phyloP scores from a whole-genome alignment of 2,888 invertebrate genomes.

The Allygus modestus region DNA sequence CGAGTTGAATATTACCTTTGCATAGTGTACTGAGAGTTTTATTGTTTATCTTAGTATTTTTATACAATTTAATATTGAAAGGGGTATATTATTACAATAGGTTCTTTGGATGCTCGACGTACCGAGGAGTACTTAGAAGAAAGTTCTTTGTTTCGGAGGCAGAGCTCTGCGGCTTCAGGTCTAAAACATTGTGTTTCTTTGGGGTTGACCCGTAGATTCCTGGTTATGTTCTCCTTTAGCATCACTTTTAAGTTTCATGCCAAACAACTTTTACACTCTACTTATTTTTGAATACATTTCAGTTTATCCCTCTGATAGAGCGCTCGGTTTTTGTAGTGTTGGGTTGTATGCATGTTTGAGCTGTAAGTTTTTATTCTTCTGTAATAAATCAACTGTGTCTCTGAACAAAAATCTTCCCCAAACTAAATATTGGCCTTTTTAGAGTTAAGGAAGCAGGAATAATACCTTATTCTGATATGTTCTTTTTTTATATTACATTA shows the following conservation, averaged over 20 bases:
- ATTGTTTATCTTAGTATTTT: too few species aligned
- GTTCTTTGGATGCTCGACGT: conserved; percentile 67
- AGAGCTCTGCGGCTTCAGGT: conserved; percentile 66
- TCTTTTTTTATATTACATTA: too few species aligned
- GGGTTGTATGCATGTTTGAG: conserved; percentile 11
- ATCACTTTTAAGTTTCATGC: not conserved
- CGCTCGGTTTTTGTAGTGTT: not conserved
- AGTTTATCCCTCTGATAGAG: not conserved
- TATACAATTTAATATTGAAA: too few species aligned
- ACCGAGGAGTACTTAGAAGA: conserved; percentile 67
- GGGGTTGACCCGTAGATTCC: conserved; percentile 1
- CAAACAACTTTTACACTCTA: not conserved
- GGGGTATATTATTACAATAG: conserved; percentile 51
- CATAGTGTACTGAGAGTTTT: too few species aligned
- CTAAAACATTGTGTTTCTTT: conserved; percentile 21
- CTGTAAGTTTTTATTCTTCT: not conserved
- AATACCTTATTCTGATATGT: too few species aligned
- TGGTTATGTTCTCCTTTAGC: not conserved
- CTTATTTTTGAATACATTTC: not conserved
- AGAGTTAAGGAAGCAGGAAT: too few species aligned
- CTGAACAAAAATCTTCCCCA: too few species aligned
- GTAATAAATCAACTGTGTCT: too few species aligned
- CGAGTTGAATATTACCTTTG: too few species aligned
- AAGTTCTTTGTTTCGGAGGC: conserved; percentile 65
- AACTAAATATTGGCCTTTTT: too few species aligned